These are phyloP conservation scores for Tenebrio molitor DNA, from an alignment of 1,140 invertebrate genomes.

Conservation along the genomic window DNA sequence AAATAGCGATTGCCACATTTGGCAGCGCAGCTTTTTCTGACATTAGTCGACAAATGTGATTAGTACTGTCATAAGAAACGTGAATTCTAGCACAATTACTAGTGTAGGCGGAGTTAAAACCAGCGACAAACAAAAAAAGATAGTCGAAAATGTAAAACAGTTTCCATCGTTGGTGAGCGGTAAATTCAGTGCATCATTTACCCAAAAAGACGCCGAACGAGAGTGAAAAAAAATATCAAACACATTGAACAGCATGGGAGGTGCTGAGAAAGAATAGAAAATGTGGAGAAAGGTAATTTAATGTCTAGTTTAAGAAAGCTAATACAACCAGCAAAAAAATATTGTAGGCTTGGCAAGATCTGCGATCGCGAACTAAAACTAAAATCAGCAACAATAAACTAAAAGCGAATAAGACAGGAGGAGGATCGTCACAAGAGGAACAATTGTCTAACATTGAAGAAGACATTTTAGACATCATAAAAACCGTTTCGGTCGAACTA, in stretches of 20 bases:
- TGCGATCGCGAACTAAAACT: background rate
- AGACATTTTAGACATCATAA: background rate
- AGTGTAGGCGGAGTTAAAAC: background rate
- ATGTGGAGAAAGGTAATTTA: background rate
- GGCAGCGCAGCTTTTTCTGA: too few species aligned
- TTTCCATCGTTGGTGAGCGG: background rate
- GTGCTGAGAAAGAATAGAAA: background rate
- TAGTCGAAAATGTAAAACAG: background rate
- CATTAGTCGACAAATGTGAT: too few species aligned
- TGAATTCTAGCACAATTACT: too few species aligned
- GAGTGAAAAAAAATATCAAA: background rate
- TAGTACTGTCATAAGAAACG: too few species aligned
- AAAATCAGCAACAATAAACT: conserved; percentile 1
- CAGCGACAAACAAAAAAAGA: background rate
- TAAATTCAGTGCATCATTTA: background rate
- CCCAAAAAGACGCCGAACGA: background rate
- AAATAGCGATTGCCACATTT: too few species aligned
- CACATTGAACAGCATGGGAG: background rate
- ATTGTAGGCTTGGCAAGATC: background rate
- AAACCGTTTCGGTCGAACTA: background rate
- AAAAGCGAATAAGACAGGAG: background rate
- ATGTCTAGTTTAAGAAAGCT: background rate
- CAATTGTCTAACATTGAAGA: background rate
- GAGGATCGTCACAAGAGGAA: too few species aligned
- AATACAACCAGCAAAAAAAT: background rate